Base-by-base conservation (phyloP, 2,113 vertebrate genomes). In the Miniopterus natalensis region DNA sequence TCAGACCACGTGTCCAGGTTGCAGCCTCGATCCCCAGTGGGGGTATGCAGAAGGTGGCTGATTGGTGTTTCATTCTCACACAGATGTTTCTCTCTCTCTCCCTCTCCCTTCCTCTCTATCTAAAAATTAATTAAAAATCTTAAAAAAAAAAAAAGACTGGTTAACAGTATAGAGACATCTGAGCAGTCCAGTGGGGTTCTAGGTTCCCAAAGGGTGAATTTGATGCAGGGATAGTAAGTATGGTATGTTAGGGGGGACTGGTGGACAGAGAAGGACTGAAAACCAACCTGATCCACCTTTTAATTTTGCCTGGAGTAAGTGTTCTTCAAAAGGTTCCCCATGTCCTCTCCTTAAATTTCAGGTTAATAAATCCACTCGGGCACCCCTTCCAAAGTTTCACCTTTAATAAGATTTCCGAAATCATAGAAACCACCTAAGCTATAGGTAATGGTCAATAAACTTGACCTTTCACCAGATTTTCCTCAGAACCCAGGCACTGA, bases 341-440 rank as follows among this genome's bases (percentile, higher is more conserved):
- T 11, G 8, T 47, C n/a, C 4, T 84, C 29, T 87, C 27, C 36
- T 79, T 83, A 66, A 88, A 29, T 68, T 51, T 57, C 18, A 63
- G n/a, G 63, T 18, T 84, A 78, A 84, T 36, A 84, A 93, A 92
- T 40, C 0, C 6, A 78, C 45, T 4, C n/a, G 61, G 57, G 78
- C 7, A 80, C 8, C 13, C 2, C 11, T 53, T 80, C 29, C 13
- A 51, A 80, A 61, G 53, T 74, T 47, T 95, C 25, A 51, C 14
- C 57, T 61, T 96, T 36, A 75, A 65, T 66, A 83, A 90, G 14
- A 45, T 63, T 85, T 90, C 23, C 42, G 53, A 78, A 80, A 42
- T 71, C 45, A 53, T 31, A 47, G 70, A 86, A 94, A 53, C 17
- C 31, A 53, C 55, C 65, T 31, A 66, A 77, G 55, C 8, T 23